Evolutionary conservation across 2,797 vertebrate species (phyloP).

Genomic region (Gadopsis bispinosus): DNA sequence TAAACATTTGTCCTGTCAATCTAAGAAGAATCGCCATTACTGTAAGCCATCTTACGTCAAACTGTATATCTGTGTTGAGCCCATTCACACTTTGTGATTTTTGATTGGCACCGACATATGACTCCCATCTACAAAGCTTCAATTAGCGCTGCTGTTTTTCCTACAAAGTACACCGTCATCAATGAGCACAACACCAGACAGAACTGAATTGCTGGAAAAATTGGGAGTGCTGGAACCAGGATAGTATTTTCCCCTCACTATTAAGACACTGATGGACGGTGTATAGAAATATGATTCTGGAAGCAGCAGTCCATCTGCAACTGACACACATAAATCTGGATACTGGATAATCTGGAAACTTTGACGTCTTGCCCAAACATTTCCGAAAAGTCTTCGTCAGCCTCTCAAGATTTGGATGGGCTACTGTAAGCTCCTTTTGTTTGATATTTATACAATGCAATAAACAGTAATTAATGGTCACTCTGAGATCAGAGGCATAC

Average conservation of each 20-base stretch:
- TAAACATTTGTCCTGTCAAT: not conserved
- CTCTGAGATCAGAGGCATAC: slow-evolving; percentile 14
- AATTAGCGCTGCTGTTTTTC: not conserved
- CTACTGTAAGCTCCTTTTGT: not conserved
- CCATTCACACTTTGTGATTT: not conserved
- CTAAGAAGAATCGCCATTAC: not conserved
- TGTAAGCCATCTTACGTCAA: not conserved
- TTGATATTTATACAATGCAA: slow-evolving; percentile 30
- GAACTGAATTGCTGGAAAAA: not conserved
- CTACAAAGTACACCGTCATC: not conserved
- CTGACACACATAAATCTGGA: not conserved
- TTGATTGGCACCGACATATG: not conserved
- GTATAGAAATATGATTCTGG: not conserved
- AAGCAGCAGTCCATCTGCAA: not conserved
- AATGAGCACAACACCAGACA: not conserved
- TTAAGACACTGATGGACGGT: not conserved
- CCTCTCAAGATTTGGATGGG: not conserved
- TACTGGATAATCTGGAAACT: not conserved
- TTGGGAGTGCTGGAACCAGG: not conserved
- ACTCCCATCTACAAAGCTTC: not conserved
- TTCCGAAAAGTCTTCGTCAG: slow-evolving; percentile 3
- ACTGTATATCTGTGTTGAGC: slow-evolving; percentile 3
- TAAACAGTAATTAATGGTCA: slow-evolving; percentile 48
- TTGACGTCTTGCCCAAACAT: not conserved
- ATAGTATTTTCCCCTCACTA: not conserved